These are phyloP conservation scores for Sarcophaga peregrina DNA, from an alignment of 1,140 invertebrate species.

Conservation along the genomic window DNA sequence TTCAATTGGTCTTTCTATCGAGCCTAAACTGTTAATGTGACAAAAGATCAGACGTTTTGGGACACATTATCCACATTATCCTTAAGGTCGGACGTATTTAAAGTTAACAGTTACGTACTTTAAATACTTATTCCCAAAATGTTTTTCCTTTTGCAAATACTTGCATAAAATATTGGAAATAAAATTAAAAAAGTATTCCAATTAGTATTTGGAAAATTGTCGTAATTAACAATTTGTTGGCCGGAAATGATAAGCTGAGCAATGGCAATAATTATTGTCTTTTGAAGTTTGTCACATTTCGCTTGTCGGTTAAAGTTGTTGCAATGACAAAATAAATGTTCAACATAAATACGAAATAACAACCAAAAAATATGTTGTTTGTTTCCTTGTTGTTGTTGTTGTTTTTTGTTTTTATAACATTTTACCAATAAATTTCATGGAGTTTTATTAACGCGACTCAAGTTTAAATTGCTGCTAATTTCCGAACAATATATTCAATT, in stretches of 20 bases:
- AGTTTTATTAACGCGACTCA: background rate
- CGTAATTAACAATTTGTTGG: constrained; percentile 2
- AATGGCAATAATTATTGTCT: background rate
- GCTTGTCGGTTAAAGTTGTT: background rate
- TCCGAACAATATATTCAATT: constrained; percentile 37
- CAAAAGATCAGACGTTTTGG: no score
- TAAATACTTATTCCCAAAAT: no score
- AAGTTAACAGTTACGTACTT: no score
- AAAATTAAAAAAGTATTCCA: background rate
- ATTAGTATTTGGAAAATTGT: background rate
- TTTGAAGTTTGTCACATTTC: no score
- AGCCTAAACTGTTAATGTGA: no score
- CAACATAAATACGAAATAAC: background rate
- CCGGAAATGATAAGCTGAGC: background rate
- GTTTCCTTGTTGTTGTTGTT: no score
- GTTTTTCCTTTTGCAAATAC: no score
- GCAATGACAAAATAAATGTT: background rate
- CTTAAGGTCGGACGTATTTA: no score
- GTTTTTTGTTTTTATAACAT: background rate
- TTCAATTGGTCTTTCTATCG: no score
- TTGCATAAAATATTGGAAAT: background rate
- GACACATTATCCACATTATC: no score
- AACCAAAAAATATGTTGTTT: background rate
- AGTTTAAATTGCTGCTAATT: constrained; percentile 31
- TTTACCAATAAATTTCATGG: background rate